Evolutionary conservation across 2,888 invertebrate genomes (phyloP).

Genomic region (Holacanthella duospinosa): DNA sequence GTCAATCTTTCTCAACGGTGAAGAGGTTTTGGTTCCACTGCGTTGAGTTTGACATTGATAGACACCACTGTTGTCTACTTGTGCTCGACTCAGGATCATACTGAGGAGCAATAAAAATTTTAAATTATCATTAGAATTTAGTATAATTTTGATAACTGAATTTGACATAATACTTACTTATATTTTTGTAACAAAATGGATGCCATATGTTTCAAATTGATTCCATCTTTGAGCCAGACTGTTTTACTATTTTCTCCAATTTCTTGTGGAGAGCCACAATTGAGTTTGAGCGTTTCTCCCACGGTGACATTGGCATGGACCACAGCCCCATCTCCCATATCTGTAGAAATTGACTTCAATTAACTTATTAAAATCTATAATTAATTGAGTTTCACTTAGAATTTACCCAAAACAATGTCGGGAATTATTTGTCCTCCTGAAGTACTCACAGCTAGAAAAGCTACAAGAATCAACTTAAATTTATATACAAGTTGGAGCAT

Average conservation of each 20-base stretch:
- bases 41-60: not conserved
- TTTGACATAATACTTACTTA: not conserved
- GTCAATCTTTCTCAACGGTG: not conserved
- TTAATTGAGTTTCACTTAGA: not conserved
- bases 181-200: not conserved
- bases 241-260: conserved; percentile 17
- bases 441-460: not conserved
- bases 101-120: too few species aligned
- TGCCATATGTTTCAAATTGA: conserved; percentile 19
- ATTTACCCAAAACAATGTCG: conserved; percentile 6
- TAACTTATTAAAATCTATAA: not conserved
- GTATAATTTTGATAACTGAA: not conserved
- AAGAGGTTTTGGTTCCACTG: not conserved
- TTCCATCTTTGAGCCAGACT: conserved; percentile 25
- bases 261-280: conserved; percentile 27
- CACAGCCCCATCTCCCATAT: not conserved
- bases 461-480: not conserved
- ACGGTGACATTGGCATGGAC: conserved; percentile 9
- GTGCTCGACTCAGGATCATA: not conserved
- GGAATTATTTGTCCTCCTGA: not conserved
- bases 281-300: conserved; percentile 19
- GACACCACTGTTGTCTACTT: not conserved
- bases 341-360: not conserved
- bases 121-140: not conserved
- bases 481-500: not conserved